Conservation (phyloP, 1,140 invertebrate genomes). For the Battus philenor region DNA sequence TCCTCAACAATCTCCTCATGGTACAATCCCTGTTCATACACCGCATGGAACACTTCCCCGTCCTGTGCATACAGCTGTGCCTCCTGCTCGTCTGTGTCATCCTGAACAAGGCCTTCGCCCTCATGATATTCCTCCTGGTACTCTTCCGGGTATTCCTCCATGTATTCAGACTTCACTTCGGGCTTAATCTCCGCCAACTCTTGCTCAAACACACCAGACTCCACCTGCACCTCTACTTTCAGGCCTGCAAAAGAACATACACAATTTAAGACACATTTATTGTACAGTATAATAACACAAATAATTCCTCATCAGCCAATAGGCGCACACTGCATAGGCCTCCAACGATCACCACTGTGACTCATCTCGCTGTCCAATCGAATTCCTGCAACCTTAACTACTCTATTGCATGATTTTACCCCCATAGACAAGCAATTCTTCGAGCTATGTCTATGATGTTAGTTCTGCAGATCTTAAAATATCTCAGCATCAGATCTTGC, state of each 20-base stretch:
- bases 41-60: conserved; percentile 18
- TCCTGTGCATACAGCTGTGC: conserved; percentile 7
- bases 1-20: conserved; percentile 18
- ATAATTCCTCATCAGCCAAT: too few relatives aligned
- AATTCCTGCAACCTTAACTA: too few relatives aligned
- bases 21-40: conserved; percentile 20
- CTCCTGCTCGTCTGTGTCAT: conserved; percentile 14
- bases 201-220: conserved; percentile 18
- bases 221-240: conserved; percentile 20
- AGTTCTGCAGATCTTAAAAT: too few relatives aligned
- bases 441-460: too few relatives aligned
- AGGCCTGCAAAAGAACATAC: conserved; percentile 23
- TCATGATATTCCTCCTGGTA: conserved; percentile 18
- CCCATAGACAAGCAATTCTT: too few relatives aligned
- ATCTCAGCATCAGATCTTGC: too few relatives aligned
- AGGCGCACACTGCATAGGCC: too few relatives aligned
- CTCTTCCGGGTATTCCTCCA: conserved; percentile 1
- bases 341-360: too few relatives aligned
- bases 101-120: background rate
- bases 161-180: conserved; percentile 14
- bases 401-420: too few relatives aligned
- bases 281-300: too few relatives aligned
- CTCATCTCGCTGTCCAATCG: too few relatives aligned
- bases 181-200: conserved; percentile 18
- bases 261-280: too few relatives aligned